phyloP scores from a whole-genome alignment of 2,888 invertebrate species.

The Euplagia quadripunctaria region DNA sequence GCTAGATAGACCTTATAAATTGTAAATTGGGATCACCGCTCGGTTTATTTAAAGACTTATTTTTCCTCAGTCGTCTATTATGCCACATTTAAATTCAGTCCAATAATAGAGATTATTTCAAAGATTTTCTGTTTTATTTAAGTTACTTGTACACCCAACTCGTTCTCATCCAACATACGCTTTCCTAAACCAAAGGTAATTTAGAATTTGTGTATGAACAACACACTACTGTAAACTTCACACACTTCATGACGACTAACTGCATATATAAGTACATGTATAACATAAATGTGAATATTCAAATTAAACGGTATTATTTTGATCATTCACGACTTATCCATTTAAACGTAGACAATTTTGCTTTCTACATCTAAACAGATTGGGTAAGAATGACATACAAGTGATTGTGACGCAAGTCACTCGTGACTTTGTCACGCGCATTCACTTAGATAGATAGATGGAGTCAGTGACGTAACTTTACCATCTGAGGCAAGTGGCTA shows the following conservation, averaged over 20 bases:
- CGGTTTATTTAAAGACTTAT: not conserved
- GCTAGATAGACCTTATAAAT: not conserved
- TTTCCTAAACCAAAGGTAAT: not conserved
- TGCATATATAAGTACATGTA: no score
- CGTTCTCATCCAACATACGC: no score
- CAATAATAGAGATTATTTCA: not conserved
- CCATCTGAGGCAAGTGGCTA: no score
- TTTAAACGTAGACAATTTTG: not conserved
- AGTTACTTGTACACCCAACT: not conserved
- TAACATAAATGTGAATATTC: not conserved
- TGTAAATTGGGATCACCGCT: conserved; percentile 4
- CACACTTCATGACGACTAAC: no score
- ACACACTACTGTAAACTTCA: no score
- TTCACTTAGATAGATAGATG: not conserved
- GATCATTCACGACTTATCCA: not conserved
- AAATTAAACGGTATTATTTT: not conserved
- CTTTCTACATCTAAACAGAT: not conserved
- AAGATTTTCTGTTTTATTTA: not conserved
- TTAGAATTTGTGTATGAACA: not conserved
- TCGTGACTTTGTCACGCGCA: conserved; percentile 1
- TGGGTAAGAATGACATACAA: not conserved
- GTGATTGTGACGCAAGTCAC: not conserved
- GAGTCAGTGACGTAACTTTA: no score
- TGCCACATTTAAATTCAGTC: conserved; percentile 5
- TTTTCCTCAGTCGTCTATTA: not conserved